Percentiles rank a stretch among this genome's conserved stretches.
Conservation (phyloP, 2,113 vertebrate genomes). For the Passer montanus region DNA sequence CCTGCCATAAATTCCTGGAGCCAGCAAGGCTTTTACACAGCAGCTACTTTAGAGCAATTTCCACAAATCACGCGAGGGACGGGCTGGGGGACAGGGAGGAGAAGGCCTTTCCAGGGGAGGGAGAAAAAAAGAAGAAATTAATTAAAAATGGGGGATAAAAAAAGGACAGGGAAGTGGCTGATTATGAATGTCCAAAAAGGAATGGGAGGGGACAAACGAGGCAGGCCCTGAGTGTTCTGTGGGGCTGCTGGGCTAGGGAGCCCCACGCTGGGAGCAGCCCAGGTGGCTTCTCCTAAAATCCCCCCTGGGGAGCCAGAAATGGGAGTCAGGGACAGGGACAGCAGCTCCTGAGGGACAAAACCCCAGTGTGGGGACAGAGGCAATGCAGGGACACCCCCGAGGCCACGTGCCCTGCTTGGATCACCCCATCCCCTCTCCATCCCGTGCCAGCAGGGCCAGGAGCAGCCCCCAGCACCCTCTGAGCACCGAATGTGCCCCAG, state of each 20-base stretch:
- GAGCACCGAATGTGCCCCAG: neutral
- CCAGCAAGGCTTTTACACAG: slow-evolving; percentile 36
- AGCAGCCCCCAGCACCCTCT: neutral
- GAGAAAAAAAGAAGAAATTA: neutral
- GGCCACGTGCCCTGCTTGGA: rapidly evolving
- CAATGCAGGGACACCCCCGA: rapidly evolving
- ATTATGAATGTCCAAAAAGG: neutral
- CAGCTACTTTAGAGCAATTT: slow-evolving; percentile 77
- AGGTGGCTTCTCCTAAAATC: neutral
- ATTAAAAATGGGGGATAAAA: neutral
- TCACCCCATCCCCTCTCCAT: neutral
- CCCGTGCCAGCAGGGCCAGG: neutral
- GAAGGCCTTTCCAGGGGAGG: slow-evolving; percentile 38
- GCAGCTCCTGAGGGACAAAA: neutral
- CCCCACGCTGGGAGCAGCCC: neutral
- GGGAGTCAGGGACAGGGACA: neutral
- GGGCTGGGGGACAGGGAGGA: slow-evolving; percentile 44
- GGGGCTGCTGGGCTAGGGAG: neutral
- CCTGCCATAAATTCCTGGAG: slow-evolving; percentile 47
- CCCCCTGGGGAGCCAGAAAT: neutral
- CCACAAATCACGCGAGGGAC: slow-evolving; percentile 73
- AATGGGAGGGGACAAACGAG: rapidly evolving
- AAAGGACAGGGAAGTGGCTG: neutral
- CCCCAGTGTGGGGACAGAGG: neutral
- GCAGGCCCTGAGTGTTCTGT: rapidly evolving